A percentile compares a stretch with the other conserved stretches of the same genome.
Evolutionary conservation across 2,113 vertebrate species (phyloP).

Genomic region (Elgaria multicarinata): DNA sequence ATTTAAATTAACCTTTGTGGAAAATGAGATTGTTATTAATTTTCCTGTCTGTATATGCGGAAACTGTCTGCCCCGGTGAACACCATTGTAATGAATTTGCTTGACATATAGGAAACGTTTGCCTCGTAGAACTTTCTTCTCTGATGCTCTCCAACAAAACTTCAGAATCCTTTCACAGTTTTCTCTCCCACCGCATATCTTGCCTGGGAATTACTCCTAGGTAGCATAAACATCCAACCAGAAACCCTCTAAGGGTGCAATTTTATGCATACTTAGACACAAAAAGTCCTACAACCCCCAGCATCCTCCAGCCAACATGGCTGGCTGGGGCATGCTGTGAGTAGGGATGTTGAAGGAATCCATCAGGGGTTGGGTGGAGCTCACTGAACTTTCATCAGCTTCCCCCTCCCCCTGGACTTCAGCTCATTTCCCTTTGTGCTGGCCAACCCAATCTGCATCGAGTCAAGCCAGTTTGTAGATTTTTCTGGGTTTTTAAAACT

Average conservation of each 20-base stretch:
- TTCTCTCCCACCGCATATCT: background rate
- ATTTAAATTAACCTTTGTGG: background rate
- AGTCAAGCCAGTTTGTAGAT: no score
- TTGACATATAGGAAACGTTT: background rate
- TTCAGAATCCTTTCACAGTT: background rate
- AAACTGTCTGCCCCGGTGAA: background rate
- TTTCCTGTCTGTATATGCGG: constrained; percentile 31
- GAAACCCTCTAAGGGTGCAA: background rate
- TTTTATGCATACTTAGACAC: no score
- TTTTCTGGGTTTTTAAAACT: no score
- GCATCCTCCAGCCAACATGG: no score
- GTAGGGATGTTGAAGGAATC: no score
- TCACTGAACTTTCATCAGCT: no score
- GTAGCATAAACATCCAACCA: background rate
- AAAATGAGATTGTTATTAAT: background rate
- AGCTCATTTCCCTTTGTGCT: no score
- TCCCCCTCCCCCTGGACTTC: no score
- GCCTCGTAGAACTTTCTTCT: background rate
- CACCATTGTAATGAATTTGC: background rate
- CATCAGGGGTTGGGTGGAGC: no score
- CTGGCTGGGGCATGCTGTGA: no score
- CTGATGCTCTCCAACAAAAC: background rate
- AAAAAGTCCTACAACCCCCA: no score
- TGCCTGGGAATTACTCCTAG: background rate
- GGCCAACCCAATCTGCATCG: no score